Evolutionary conservation across 1,140 invertebrate genomes (phyloP), one percentile per base, ranked within the genome.

Genomic region (Macrotrachela quadricornifera): DNA sequence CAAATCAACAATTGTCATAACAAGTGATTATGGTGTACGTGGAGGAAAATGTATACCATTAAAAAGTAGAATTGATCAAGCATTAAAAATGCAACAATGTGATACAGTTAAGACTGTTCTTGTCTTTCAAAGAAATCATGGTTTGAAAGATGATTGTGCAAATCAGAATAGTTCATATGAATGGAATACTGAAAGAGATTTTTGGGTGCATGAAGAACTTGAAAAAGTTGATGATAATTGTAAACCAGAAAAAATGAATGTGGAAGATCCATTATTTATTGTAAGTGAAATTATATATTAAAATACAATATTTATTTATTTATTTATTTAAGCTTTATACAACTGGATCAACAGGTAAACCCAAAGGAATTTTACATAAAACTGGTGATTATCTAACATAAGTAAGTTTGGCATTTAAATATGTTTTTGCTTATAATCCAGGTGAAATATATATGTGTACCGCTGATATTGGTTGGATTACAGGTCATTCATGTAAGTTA

Each of bases 391-490:
- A n/a, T n/a, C n/a, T n/a, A n/a, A n/a, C n/a, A n/a, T n/a, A n/a
- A n/a, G n/a, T n/a, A n/a, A n/a, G n/a, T n/a, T n/a, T n/a, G n/a
- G n/a, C n/a, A n/a, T n/a, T n/a, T n/a, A 52, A 72, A 64, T 56
- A 61, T 52, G 72, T 70, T n/a, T 75, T 76, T 61, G 68, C 75
- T 60, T 73, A 65, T 59, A 54, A 66, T 14, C 59, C 59, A 4
- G 69, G 67, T 1, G 74, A 76, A 55, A 62, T 68, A 18, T 76
- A 74, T 63, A 73, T 68, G 1, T 77, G 75, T 65, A 68, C 75
- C 15, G 74, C 75, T 16, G 75, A 77, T 57, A 71, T 77, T 51
- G 75, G 75, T 14, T 76, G 75, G 74, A 76, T 76, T 39, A 77
- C 75, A 12, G 75, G 74, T 6, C 75, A 77, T 58, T 66, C 64